phyloP scores from a whole-genome alignment of 2,113 vertebrate species.

The Vicugna pacos region DNA sequence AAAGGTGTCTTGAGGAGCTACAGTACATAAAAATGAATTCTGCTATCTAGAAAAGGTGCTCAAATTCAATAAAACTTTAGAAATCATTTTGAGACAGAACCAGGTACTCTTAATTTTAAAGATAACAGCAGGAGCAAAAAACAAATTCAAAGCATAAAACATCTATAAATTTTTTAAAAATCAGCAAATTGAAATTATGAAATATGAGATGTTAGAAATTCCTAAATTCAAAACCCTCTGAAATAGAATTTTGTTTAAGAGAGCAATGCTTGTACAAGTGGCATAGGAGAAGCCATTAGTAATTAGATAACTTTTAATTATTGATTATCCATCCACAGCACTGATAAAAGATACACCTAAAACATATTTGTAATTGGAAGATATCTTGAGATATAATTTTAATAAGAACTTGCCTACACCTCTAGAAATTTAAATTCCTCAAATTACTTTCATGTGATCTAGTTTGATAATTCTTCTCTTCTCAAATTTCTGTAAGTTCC shows the following conservation, averaged over 20 bases:
- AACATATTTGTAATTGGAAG: neutral
- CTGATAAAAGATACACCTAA: constrained; percentile 9
- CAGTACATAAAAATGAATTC: constrained; percentile 22
- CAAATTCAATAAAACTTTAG: constrained; percentile 22
- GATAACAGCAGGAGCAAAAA: neutral
- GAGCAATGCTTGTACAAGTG: neutral
- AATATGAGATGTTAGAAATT: neutral
- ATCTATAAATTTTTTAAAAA: neutral
- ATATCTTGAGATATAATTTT: constrained; percentile 5
- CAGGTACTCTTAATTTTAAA: constrained; percentile 28
- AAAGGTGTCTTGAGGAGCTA: neutral
- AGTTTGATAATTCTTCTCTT: neutral
- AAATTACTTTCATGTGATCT: constrained; percentile 37
- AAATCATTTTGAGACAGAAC: constrained; percentile 23
- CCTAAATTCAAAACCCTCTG: neutral
- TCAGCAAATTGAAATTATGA: neutral
- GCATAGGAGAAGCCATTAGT: neutral
- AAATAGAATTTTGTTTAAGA: neutral
- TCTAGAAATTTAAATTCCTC: neutral
- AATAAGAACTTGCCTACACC: neutral
- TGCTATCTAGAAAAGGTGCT: constrained; percentile 15
- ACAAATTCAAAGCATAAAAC: constrained; percentile 2
- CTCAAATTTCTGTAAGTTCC: neutral
- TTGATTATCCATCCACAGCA: neutral
- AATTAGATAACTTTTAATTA: constrained; percentile 25